Base-by-base conservation (phyloP, 2,113 vertebrate species). In the Glaucidium brasilianum region DNA sequence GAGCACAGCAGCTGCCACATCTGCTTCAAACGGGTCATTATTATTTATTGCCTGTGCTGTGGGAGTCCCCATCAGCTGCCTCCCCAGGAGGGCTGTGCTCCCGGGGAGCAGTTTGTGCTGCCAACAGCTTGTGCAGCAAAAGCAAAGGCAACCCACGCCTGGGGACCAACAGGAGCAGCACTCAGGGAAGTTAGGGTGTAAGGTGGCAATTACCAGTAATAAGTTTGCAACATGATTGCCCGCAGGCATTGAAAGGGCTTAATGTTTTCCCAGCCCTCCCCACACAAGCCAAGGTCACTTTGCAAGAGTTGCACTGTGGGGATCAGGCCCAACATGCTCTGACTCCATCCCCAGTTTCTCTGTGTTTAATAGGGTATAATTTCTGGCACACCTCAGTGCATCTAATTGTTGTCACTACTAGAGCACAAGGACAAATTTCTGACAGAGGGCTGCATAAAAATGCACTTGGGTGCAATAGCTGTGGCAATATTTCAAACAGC, bases 401-500 rank as follows among this genome's bases (percentile, higher is more conserved):
- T 75, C 85, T 76, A 73, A 88, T 43, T 93, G 85, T 96, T 87
- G 96, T 67, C 66, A 89, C 94, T 95, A 77, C 71, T 86, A 92
- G 94, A 97, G 94, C 90, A 96, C 95, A 92, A 95, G 94, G 90
- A 91, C 90, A 96, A 93, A 92, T 76, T 96, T 69, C 91, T 82
- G 95, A 94, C 95, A 97, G 96, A 88, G 64, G 86, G 85, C 59
- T 82, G 89, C 6, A 13, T 88, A 83, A 95, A 96, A 95, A 97
- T 92, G 90, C 79, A 94, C 75, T 92, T 90, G 94, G 95, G 96
- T 97, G 74, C 84, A 90, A 83, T 95, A 96, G 92, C 84, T 43
- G 58, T 64, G 74, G 82, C 62, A 95, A 68, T 95, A 95, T 96
- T 96, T 95, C 90, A 95, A 89, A 92, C 96, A 94, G 94, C 80